These are phyloP conservation scores for Rafetus swinhoei DNA, from an alignment of 2,113 vertebrate species.

Conservation along the genomic window DNA sequence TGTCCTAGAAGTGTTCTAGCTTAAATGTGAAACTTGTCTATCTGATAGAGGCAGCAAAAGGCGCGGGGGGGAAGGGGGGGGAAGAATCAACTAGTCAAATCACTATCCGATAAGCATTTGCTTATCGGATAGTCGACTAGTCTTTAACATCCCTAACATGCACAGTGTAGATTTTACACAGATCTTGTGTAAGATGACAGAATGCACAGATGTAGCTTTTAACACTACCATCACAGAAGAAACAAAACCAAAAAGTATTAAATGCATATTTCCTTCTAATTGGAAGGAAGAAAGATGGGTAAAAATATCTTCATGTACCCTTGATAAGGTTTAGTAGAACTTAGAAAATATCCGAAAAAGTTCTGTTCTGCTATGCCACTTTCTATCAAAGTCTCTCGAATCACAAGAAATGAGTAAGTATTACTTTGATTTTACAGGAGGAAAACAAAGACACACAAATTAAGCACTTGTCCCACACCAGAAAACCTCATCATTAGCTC, in stretches of 20 bases:
- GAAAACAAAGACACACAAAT: background rate
- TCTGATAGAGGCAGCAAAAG: no score
- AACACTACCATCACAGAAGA: background rate
- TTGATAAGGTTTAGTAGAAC: background rate
- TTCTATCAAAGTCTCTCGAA: background rate
- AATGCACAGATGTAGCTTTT: background rate
- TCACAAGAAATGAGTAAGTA: background rate
- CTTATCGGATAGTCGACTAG: no score
- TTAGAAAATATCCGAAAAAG: background rate
- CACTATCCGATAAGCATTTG: no score
- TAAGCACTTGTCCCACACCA: background rate
- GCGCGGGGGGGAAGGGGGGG: no score
- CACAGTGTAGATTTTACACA: background rate
- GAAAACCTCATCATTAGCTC: background rate
- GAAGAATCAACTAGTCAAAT: no score
- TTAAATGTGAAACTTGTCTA: background rate
- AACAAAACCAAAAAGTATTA: background rate
- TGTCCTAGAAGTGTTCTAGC: background rate
- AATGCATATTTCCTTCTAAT: background rate
- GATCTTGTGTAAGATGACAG: background rate
- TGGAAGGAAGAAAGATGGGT: background rate
- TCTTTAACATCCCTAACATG: background rate
- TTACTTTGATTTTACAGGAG: background rate
- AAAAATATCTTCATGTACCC: background rate
- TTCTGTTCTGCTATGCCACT: background rate